Evolutionary conservation across 2,797 vertebrate species (phyloP).

Genomic region (Phalloptychus januarius): DNA sequence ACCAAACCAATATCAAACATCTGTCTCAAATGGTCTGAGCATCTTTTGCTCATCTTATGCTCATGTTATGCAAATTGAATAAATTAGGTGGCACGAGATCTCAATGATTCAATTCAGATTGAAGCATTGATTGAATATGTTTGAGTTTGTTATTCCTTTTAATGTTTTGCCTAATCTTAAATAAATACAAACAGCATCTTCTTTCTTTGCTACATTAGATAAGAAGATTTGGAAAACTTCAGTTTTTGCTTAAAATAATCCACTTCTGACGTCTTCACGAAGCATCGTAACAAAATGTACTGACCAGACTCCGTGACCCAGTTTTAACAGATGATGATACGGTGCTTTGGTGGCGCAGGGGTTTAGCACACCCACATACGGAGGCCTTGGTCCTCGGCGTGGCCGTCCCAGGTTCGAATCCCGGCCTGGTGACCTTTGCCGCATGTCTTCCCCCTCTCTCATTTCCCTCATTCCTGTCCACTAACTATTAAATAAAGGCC

Average conservation of each 20-base stretch:
- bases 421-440: too few species aligned
- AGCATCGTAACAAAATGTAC: not conserved
- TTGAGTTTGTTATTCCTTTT: not conserved
- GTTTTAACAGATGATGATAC: not conserved
- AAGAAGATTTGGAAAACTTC: not conserved
- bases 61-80: not conserved
- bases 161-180: not conserved
- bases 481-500: too few species aligned
- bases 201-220: not conserved
- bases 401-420: too few species aligned
- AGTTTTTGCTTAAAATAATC: not conserved
- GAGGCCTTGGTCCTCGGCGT: too few species aligned
- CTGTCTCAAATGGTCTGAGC: not conserved
- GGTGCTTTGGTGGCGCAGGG: too few species aligned
- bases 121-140: not conserved
- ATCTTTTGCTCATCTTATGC: too few species aligned
- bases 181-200: not conserved
- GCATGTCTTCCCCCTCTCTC: too few species aligned
- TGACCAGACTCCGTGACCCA: not conserved
- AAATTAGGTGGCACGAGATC: not conserved
- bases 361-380: too few species aligned
- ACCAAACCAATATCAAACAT: not conserved
- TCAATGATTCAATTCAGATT: not conserved
- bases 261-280: not conserved
- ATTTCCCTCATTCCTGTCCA: too few species aligned